Conservation (phyloP, 2,888 invertebrate species). For the Philopedon plagiatum region DNA sequence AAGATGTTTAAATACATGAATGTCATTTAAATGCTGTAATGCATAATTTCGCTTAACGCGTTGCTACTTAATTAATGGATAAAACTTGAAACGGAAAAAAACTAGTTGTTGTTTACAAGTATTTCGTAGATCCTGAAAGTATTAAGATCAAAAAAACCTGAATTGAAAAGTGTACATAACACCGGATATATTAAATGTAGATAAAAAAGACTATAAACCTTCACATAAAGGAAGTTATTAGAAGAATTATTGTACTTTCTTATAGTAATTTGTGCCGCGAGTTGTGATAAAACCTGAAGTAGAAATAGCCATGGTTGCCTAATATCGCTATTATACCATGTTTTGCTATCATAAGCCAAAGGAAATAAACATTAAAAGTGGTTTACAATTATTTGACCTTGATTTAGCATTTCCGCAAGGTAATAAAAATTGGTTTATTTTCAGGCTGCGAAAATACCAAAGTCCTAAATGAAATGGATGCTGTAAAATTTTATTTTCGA, state of each 20-base stretch:
- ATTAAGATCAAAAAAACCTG: conserved; percentile 1
- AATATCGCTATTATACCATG: conserved; percentile 33
- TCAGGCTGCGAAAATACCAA: neutral
- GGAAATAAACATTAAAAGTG: conserved; percentile 43
- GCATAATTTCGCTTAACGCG: too few relatives aligned
- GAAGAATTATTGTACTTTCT: conserved; percentile 50
- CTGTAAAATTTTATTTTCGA: neutral
- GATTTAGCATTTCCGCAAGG: conserved; percentile 15
- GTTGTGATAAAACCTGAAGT: conserved; percentile 35
- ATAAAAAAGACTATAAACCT: conserved; percentile 41
- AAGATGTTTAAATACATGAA: too few relatives aligned
- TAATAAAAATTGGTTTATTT: conserved; percentile 3
- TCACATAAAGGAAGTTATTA: conserved; percentile 49
- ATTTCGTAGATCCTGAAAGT: conserved; percentile 3
- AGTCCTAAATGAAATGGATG: neutral
- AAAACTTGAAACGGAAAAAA: neutral
- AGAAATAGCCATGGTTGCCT: conserved; percentile 30
- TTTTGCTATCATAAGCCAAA: conserved; percentile 11
- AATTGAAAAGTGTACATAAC: conserved; percentile 31
- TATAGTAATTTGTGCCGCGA: conserved; percentile 40
- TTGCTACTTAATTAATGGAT: neutral
- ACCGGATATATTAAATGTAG: conserved; percentile 39
- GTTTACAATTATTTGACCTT: conserved; percentile 36
- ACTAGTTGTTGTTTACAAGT: neutral
- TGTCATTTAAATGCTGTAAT: too few relatives aligned